Percentiles rank a stretch among this genome's conserved stretches.
These are phyloP conservation scores for Anthophora plumipes DNA, from an alignment of 2,888 invertebrate species.

Conservation along the genomic window DNA sequence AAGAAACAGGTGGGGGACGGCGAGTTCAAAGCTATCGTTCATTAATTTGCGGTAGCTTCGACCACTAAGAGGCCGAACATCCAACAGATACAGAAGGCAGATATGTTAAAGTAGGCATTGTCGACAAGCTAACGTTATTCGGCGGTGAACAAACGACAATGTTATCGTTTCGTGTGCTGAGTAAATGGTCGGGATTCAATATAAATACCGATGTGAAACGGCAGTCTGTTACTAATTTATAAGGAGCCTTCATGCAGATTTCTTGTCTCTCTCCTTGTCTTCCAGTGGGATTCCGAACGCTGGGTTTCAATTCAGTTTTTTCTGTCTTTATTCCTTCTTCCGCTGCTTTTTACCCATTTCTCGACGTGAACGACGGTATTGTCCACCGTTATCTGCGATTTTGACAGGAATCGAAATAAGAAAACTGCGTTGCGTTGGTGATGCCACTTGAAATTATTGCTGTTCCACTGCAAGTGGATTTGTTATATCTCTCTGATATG, in stretches of 20 bases:
- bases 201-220: constrained; percentile 62
- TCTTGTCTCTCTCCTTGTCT: constrained; percentile 17
- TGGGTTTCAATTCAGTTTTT: constrained; percentile 30
- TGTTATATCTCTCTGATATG: too few relatives aligned
- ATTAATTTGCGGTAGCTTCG: constrained; percentile 59
- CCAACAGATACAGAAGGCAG: constrained; percentile 32
- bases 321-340: background rate
- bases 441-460: constrained; percentile 1
- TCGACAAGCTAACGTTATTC: constrained; percentile 39
- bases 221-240: constrained; percentile 67
- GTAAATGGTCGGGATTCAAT: constrained; percentile 45
- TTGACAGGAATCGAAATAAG: constrained; percentile 38
- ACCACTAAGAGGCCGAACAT: constrained; percentile 27
- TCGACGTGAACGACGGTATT: constrained; percentile 66
- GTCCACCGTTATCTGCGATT: constrained; percentile 57
- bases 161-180: constrained; percentile 52
- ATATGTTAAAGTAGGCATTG: constrained; percentile 62
- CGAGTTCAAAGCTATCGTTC: constrained; percentile 59
- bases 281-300: background rate
- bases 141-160: constrained; percentile 62
- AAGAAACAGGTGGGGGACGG: constrained; percentile 20
- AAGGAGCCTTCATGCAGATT: constrained; percentile 44
- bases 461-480: background rate
- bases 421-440: constrained; percentile 5
- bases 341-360: constrained; percentile 27